These are phyloP conservation scores for Pogonomyrmex californicus DNA, from an alignment of 1,140 invertebrate species.

Conservation along the genomic window DNA sequence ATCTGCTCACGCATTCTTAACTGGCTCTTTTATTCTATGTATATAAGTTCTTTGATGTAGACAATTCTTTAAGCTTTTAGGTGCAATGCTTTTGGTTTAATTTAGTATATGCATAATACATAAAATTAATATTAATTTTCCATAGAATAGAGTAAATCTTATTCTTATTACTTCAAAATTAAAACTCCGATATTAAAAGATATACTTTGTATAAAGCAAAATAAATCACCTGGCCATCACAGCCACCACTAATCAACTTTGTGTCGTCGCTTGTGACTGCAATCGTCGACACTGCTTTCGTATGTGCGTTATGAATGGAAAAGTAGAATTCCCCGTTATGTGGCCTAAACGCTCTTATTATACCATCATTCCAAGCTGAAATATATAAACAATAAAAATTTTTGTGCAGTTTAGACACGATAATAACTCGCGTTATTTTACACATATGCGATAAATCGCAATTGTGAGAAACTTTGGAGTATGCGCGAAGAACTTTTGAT, in stretches of 20 bases:
- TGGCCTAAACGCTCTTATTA: slow-evolving; percentile 94
- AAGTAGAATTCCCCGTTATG: slow-evolving; percentile 93
- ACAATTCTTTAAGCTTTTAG: too few relatives aligned
- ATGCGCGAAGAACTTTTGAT: not conserved
- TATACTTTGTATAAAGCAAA: not conserved
- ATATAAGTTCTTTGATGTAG: too few relatives aligned
- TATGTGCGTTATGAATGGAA: slow-evolving; percentile 94
- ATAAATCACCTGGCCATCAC: slow-evolving; percentile 92
- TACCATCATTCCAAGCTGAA: slow-evolving; percentile 95
- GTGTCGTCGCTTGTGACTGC: slow-evolving; percentile 91
- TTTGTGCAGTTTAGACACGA: not conserved
- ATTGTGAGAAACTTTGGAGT: not conserved
- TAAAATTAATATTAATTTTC: not conserved
- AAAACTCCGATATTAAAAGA: not conserved
- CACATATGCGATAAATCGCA: not conserved
- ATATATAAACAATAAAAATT: slow-evolving; percentile 29
- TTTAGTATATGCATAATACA: too few relatives aligned
- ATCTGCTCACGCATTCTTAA: too few relatives aligned
- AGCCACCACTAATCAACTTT: slow-evolving; percentile 94
- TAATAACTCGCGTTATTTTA: not conserved
- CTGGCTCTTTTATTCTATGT: too few relatives aligned
- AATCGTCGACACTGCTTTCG: slow-evolving; percentile 94
- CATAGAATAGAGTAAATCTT: not conserved
- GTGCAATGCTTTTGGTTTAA: too few relatives aligned
- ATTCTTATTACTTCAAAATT: too few relatives aligned